Percentiles rank a stretch among this genome's conserved stretches.
phyloP scores from a whole-genome alignment of 2,113 vertebrate species.

The Anser brachyrhynchus region DNA sequence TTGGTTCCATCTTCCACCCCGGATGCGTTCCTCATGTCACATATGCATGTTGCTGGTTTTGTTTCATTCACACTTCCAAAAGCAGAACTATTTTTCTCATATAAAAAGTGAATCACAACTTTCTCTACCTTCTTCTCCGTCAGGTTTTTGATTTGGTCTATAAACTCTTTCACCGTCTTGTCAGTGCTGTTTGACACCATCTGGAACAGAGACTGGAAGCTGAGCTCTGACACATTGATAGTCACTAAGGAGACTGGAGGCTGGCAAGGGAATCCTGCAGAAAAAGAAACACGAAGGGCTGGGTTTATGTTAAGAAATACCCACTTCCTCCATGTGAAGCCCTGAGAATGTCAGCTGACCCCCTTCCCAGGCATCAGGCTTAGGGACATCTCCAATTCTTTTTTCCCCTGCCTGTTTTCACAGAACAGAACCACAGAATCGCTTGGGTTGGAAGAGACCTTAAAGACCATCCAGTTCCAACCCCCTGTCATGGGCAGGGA shows the following conservation, averaged over 20 bases:
- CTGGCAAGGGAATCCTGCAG: neutral
- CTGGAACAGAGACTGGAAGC: neutral
- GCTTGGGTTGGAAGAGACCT: no score
- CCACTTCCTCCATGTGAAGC: neutral
- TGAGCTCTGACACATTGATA: neutral
- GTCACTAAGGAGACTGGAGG: accelerated
- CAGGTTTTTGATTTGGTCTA: neutral
- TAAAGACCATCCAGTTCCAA: no score
- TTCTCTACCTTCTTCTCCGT: neutral
- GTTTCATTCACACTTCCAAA: neutral
- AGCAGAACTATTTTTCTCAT: neutral
- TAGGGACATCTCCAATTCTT: neutral
- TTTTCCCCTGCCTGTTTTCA: neutral
- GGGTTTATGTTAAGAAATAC: neutral
- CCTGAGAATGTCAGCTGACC: neutral
- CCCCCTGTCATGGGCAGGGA: no score
- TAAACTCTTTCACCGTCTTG: neutral
- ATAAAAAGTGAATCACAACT: neutral
- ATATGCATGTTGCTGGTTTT: neutral
- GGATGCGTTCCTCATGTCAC: neutral
- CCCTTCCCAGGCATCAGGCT: neutral
- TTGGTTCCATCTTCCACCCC: neutral
- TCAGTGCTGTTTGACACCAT: neutral
- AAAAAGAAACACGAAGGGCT: neutral
- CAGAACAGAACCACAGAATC: no score